Conservation (phyloP, 2,797 vertebrate species). For the Chaetophractus vellerosus region DNA sequence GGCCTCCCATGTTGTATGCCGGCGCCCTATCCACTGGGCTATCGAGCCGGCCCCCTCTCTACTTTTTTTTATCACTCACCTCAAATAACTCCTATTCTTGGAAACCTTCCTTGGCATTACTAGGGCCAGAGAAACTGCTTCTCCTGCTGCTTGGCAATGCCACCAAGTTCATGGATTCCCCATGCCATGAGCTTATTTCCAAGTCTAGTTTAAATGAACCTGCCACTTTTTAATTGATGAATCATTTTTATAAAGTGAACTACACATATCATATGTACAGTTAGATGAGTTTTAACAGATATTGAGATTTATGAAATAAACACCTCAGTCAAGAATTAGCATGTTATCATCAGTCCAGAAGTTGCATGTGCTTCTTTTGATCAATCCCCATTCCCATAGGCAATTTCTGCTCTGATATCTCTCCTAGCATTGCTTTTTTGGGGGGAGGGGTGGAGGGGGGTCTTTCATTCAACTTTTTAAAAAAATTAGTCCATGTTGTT, state of each 20-base stretch:
- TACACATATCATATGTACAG: not conserved
- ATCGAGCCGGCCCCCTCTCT: too few relatives aligned
- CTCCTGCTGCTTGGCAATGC: too few relatives aligned
- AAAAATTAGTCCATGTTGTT: not conserved
- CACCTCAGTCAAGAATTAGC: too few relatives aligned
- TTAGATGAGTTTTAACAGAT: not conserved
- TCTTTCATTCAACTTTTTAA: slow-evolving; percentile 24
- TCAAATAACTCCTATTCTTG: not conserved
- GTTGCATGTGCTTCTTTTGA: not conserved
- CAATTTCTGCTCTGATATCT: not conserved
- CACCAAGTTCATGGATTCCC: not conserved
- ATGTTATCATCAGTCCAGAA: not conserved
- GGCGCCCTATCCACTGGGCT: too few relatives aligned
- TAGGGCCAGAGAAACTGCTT: not conserved
- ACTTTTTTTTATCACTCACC: not conserved
- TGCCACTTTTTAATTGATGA: not conserved
- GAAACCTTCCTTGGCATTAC: not conserved
- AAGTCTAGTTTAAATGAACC: not conserved
- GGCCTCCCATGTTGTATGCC: too few relatives aligned
- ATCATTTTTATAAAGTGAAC: not conserved
- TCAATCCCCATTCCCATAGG: not conserved
- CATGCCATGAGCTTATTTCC: not conserved
- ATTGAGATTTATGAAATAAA: too few relatives aligned
- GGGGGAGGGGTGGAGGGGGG: not conserved
- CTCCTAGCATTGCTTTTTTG: too few relatives aligned